phyloP scores from a whole-genome alignment of 1,140 invertebrate species.

The Listronotus oregonensis region DNA sequence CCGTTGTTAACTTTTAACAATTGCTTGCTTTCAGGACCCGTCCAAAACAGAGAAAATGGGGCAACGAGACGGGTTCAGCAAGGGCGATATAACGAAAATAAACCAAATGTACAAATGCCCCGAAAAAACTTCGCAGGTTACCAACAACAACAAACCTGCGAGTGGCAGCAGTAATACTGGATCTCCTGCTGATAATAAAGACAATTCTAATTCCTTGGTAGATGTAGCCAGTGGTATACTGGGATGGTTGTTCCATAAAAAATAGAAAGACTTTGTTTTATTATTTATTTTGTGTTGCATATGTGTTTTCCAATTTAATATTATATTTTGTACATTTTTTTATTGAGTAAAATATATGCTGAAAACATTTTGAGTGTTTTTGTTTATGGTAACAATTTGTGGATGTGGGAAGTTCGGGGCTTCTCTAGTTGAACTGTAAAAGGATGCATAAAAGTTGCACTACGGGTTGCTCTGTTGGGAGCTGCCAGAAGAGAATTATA shows the following conservation, averaged over 20 bases:
- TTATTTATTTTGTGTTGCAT: no score
- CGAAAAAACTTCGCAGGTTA: slow-evolving; percentile 37
- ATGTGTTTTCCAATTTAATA: no score
- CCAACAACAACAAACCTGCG: not conserved
- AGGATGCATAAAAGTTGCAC: no score
- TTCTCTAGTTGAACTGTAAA: no score
- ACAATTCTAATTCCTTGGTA: slow-evolving; percentile 28
- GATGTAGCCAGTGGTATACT: slow-evolving; percentile 28
- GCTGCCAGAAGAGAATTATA: no score
- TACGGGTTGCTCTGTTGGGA: no score
- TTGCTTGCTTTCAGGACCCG: slow-evolving; percentile 38
- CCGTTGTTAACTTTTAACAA: no score
- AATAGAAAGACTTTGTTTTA: slow-evolving; percentile 1
- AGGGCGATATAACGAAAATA: slow-evolving; percentile 75
- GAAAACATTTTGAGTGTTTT: no score
- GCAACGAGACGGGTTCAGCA: slow-evolving; percentile 73
- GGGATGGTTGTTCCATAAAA: slow-evolving; percentile 28
- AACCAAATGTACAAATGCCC: slow-evolving; percentile 75
- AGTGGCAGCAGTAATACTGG: not conserved
- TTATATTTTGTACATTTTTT: no score
- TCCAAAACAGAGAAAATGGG: slow-evolving; percentile 58
- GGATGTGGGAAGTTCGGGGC: no score
- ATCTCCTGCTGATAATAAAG: slow-evolving; percentile 16
- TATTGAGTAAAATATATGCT: no score
- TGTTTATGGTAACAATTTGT: no score